A percentile compares a stretch with the other conserved stretches of the same genome.
Evolutionary conservation across 2,888 invertebrate species (phyloP).

Genomic region (Synergus itoensis): DNA sequence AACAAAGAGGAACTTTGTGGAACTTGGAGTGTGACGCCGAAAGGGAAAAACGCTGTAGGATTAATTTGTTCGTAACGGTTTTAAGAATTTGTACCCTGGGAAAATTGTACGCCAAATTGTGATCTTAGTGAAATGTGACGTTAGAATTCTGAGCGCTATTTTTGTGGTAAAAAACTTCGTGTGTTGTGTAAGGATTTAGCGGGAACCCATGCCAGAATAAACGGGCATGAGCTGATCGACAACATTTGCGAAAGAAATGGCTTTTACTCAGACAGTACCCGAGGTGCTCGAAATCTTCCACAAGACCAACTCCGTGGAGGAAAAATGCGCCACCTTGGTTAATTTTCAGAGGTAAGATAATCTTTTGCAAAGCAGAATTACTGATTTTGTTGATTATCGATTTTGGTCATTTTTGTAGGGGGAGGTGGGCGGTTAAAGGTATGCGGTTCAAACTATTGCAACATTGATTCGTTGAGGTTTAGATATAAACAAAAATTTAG

Average conservation of each 20-base stretch:
- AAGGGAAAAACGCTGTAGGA: neutral
- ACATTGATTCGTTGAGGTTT: neutral
- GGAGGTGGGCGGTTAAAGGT: neutral
- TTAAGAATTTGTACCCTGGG: neutral
- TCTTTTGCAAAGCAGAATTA: neutral
- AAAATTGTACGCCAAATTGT: neutral
- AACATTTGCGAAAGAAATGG: constrained; percentile 13
- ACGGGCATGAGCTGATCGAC: constrained; percentile 23
- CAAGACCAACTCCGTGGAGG: neutral
- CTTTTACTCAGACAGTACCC: constrained; percentile 10
- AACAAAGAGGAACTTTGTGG: neutral
- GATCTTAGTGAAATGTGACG: constrained; percentile 12
- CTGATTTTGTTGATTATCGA: neutral
- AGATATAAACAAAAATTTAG: neutral
- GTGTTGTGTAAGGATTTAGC: constrained; percentile 12
- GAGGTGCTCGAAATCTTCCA: constrained; percentile 11
- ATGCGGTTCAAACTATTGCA: neutral
- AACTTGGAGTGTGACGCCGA: constrained; percentile 13
- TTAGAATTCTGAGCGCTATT: neutral
- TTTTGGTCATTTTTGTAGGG: neutral
- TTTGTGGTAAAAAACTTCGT: neutral
- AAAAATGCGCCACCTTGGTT: constrained; percentile 13
- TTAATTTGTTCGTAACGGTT: constrained; percentile 19
- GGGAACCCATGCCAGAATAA: constrained; percentile 1
- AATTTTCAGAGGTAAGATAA: constrained; percentile 19